These are phyloP conservation scores for Cacatua alba DNA, from an alignment of 2,113 vertebrate species.

Conservation along the genomic window DNA sequence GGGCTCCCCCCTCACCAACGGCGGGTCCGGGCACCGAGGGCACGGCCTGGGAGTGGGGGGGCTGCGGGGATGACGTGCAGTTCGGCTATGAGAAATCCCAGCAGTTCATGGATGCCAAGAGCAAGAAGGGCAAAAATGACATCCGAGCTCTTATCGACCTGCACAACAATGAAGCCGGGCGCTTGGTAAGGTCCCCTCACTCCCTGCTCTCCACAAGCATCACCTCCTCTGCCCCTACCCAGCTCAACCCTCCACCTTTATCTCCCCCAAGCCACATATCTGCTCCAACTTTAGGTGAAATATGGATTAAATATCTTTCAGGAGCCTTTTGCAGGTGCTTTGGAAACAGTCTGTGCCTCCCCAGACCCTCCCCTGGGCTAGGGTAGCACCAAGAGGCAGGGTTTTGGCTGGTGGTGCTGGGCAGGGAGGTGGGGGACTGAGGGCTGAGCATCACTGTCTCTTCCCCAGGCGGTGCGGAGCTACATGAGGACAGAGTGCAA, in stretches of 20 bases:
- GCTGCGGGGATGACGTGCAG: constrained; percentile 95
- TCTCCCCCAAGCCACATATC: neutral
- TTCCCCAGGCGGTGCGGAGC: constrained; percentile 88
- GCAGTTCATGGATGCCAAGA: constrained; percentile 94
- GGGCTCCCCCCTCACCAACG: constrained; percentile 70
- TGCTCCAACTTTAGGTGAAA: neutral
- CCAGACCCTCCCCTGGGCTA: fast-evolving
- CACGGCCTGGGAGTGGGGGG: constrained; percentile 95
- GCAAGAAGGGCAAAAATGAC: constrained; percentile 92
- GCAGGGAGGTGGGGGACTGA: fast-evolving
- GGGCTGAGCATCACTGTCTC: neutral
- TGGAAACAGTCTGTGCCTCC: neutral
- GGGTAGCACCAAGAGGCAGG: neutral
- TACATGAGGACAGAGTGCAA: constrained; percentile 97
- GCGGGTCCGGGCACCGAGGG: constrained; percentile 71
- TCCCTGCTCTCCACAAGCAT: neutral
- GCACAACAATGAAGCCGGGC: constrained; percentile 95
- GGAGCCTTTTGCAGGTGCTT: neutral
- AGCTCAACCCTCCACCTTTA: neutral
- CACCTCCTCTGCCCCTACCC: fast-evolving
- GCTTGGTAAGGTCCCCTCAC: constrained; percentile 79
- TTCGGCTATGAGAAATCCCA: constrained; percentile 96
- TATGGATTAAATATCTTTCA: neutral
- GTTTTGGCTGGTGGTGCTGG: neutral
- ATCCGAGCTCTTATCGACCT: constrained; percentile 91